These are phyloP conservation scores for Cotesia typhae DNA, from an alignment of 1,140 invertebrate species.

Conservation along the genomic window DNA sequence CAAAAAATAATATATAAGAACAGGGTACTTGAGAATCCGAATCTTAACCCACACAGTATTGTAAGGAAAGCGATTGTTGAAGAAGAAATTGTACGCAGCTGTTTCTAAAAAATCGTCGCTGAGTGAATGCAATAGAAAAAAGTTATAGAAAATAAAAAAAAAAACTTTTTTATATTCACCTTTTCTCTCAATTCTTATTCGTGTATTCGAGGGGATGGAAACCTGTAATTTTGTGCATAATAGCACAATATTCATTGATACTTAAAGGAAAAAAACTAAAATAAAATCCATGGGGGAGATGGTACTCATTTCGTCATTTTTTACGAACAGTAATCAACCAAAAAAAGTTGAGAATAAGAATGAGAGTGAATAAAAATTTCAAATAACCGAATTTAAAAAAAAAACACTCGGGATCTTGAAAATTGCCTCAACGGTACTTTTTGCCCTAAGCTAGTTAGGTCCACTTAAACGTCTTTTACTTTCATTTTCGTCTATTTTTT, in stretches of 20 bases:
- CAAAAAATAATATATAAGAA: slow-evolving; percentile 8
- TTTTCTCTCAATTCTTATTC: slow-evolving; percentile 20
- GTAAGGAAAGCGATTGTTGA: not conserved
- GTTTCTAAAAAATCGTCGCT: slow-evolving; percentile 25
- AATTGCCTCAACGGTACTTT: slow-evolving; percentile 41
- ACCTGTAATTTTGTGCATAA: slow-evolving; percentile 62
- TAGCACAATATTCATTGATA: slow-evolving; percentile 38
- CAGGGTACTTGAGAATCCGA: not conserved
- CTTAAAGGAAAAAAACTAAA: not conserved
- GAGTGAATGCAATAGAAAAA: slow-evolving; percentile 24
- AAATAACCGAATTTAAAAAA: slow-evolving; percentile 42
- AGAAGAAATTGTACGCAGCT: slow-evolving; percentile 41
- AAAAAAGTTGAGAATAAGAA: not conserved
- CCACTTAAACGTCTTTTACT: slow-evolving; percentile 33
- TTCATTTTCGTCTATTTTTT: slow-evolving; percentile 16
- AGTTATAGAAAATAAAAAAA: slow-evolving; percentile 32
- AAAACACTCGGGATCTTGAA: slow-evolving; percentile 42
- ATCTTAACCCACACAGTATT: slow-evolving; percentile 20
- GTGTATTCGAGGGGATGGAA: slow-evolving; percentile 45
- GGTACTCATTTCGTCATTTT: not conserved
- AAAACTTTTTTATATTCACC: slow-evolving; percentile 43
- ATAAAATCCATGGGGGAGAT: not conserved
- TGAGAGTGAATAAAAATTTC: slow-evolving; percentile 28
- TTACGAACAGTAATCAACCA: not conserved
- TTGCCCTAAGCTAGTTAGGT: slow-evolving; percentile 1